phyloP scores from a whole-genome alignment of 2,888 invertebrate species.

The Ormyrus pomaceus region DNA sequence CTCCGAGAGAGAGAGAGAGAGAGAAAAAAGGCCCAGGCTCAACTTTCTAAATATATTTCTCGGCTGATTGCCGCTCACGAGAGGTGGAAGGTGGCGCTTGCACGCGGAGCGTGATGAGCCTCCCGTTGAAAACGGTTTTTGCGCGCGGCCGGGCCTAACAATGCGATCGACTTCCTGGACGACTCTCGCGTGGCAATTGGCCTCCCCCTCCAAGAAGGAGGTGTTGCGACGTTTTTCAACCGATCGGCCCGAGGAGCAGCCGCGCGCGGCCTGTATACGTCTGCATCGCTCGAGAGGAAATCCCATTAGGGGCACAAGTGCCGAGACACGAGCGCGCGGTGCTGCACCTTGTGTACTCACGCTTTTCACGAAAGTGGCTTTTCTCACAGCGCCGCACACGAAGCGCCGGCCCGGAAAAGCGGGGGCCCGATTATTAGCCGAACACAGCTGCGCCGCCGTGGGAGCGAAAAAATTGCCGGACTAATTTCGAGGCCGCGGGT shows the following conservation, averaged over 20 bases:
- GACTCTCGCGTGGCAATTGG: too few species aligned
- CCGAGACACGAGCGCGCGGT: constrained; percentile 4
- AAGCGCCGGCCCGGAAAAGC: too few species aligned
- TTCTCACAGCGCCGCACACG: constrained; percentile 9
- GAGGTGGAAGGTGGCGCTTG: not conserved
- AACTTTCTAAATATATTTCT: constrained; percentile 52
- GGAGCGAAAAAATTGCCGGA: not conserved
- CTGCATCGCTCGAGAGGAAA: not conserved
- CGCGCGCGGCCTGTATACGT: not conserved
- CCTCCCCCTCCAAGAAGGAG: too few species aligned
- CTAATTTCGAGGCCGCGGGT: not conserved
- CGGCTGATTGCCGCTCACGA: constrained; percentile 16
- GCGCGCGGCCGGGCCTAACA: not conserved
- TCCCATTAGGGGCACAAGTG: constrained; percentile 6
- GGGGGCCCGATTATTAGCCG: too few species aligned
- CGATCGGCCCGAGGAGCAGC: not conserved
- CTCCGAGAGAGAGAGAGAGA: not conserved
- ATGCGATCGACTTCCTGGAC: not conserved
- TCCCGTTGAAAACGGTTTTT: not conserved
- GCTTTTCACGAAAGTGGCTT: constrained; percentile 44
- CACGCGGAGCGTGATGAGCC: constrained; percentile 29
- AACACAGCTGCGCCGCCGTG: too few species aligned
- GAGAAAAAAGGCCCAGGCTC: not conserved
- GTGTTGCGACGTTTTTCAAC: too few species aligned
- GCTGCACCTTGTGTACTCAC: not conserved